Conservation (phyloP, 2,888 invertebrate species). For the Cenopis cana region DNA sequence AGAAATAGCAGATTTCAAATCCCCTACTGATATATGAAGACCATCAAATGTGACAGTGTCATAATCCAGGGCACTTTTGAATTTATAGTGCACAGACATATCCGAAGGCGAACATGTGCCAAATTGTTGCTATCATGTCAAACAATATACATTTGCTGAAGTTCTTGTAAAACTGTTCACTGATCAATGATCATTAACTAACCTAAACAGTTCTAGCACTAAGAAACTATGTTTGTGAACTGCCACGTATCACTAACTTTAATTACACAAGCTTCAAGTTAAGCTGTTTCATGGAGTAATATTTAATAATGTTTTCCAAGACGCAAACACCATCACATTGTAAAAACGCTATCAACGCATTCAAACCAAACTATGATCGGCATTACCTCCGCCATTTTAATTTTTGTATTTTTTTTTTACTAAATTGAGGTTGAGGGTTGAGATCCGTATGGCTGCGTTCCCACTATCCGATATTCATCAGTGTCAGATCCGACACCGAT, state of each 20-base stretch:
- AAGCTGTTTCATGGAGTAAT: neutral
- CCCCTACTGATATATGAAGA: constrained; percentile 96
- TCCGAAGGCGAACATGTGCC: constrained; percentile 56
- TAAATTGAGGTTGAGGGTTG: too few relatives aligned
- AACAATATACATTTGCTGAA: constrained; percentile 22
- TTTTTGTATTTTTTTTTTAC: neutral
- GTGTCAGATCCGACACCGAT: too few relatives aligned
- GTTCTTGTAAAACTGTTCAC: constrained; percentile 19
- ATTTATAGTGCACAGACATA: constrained; percentile 99
- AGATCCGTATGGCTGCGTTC: too few relatives aligned
- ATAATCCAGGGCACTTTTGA: constrained; percentile 97
- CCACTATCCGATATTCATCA: too few relatives aligned
- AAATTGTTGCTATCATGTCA: constrained; percentile 62
- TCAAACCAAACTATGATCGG: constrained; percentile 12
- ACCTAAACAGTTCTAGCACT: constrained; percentile 21
- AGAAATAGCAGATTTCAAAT: constrained; percentile 97
- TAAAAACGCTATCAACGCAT: constrained; percentile 8
- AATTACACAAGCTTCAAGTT: constrained; percentile 3
- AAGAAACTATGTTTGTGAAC: neutral
- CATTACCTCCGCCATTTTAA: constrained; percentile 28
- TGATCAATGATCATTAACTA: constrained; percentile 21
- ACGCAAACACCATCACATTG: neutral
- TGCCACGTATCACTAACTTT: constrained; percentile 9
- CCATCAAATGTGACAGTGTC: constrained; percentile 99
- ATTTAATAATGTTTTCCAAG: neutral